Evolutionary conservation across 2,888 invertebrate genomes (phyloP), one percentile per base, ranked within the genome.

Genomic region (Polietes domitor): DNA sequence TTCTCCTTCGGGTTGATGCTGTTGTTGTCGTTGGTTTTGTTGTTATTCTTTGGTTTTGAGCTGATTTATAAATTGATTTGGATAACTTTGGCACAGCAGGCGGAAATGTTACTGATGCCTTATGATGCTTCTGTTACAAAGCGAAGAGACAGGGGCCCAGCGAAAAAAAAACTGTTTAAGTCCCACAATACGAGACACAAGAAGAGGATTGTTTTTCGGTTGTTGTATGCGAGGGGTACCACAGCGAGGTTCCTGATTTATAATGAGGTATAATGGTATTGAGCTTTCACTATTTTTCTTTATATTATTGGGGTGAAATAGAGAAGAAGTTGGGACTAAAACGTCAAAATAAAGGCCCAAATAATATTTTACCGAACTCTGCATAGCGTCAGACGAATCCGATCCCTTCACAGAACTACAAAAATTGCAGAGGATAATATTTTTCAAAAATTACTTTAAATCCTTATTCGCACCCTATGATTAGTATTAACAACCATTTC

Each of bases 61-160:
- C 90, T 90, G 90, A 90, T 90, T 90, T 90, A 90, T 90, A 90
- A 90, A 90, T 90, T 90, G 90, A 90, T 90, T 89, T 89, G 89
- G 88, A 89, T 89, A 90, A 90, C 87, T 89, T 88, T 88, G 88
- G 88, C 90, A 90, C 90, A 90, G 90, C 90, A 87, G 86, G 90
- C 89, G 89, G 87, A 83, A 86, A 85, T 79, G 85, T 78, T 79
- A 82, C 80, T 85, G 84, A 84, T 84, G 84, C 77, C 84, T 84
- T 84, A 84, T 84, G 84, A 84, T 84, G 84, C 84, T 84, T 84
- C 84, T 84, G 84, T 81, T 84, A 81, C 78, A 84, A 84, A 65
- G 26, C 58, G 24, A 4, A 55, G 53, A 55, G 53, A 58, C n/a
- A 37, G 47, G 58, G 3, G n/a, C 12, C 26, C 58, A 55, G 26